Evolutionary conservation across 2,797 vertebrate species (phyloP).

Genomic region (Myotis findleyi): DNA sequence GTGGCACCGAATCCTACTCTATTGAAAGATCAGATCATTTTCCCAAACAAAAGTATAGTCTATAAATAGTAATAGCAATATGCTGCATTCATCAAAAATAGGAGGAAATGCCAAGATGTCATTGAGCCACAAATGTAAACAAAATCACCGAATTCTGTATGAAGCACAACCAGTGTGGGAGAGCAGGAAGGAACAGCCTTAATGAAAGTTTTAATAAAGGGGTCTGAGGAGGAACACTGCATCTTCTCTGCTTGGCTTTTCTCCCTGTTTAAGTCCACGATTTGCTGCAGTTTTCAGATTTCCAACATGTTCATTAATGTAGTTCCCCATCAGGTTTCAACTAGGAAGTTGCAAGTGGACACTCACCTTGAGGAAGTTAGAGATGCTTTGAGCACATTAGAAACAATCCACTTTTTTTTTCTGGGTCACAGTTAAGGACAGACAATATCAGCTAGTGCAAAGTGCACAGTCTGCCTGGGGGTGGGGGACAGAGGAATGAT

Average conservation of each 20-base stretch:
- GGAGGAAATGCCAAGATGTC: constrained; percentile 51
- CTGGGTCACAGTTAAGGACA: not conserved
- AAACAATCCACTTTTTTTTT: not conserved
- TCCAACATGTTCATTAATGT: not conserved
- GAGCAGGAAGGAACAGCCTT: not conserved
- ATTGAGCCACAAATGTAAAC: constrained; percentile 58
- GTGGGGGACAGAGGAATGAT: not conserved
- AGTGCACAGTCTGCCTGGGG: not conserved
- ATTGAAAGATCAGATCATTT: constrained; percentile 76
- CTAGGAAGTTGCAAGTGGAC: not conserved
- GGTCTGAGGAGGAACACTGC: not conserved
- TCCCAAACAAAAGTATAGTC: constrained; percentile 76
- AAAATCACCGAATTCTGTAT: constrained; percentile 55
- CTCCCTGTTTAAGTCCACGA: not conserved
- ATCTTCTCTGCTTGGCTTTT: not conserved
- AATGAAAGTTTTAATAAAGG: not conserved
- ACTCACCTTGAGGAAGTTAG: constrained; percentile 38
- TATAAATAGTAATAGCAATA: constrained; percentile 59
- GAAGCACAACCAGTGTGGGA: not conserved
- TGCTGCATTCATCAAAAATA: constrained; percentile 51
- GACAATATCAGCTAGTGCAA: not conserved
- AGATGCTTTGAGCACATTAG: constrained; percentile 2
- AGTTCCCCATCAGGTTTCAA: not conserved
- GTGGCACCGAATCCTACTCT: constrained; percentile 57
- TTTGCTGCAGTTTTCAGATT: not conserved